These are phyloP conservation scores for Periophthalmus modestus DNA, from an alignment of 2,113 vertebrate species.

Conservation along the genomic window DNA sequence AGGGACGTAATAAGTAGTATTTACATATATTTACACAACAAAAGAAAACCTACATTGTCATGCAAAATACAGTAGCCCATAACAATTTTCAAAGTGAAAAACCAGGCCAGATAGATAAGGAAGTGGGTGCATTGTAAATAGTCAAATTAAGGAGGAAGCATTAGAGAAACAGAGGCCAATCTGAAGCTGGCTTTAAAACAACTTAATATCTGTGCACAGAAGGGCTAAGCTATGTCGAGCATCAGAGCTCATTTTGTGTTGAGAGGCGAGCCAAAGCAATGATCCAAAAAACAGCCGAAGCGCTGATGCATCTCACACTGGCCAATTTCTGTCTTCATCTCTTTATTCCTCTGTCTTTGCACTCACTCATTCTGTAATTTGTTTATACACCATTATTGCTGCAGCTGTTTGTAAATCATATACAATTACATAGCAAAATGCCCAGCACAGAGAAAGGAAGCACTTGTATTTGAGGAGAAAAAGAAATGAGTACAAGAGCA, in stretches of 20 bases:
- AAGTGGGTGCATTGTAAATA: neutral
- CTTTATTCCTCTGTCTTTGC: slow-evolving; percentile 42
- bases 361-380: slow-evolving; percentile 53
- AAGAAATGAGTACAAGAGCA: slow-evolving; percentile 13
- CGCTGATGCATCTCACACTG: slow-evolving; percentile 38
- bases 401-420: slow-evolving; percentile 75
- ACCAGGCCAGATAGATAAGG: neutral
- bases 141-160: slow-evolving; percentile 31
- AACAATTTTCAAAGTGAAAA: neutral
- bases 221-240: slow-evolving; percentile 43
- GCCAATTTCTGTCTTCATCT: slow-evolving; percentile 56
- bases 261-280: slow-evolving; percentile 51
- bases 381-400: slow-evolving; percentile 65
- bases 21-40: neutral
- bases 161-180: slow-evolving; percentile 43
- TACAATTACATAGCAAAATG: slow-evolving; percentile 69
- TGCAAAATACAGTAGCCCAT: neutral
- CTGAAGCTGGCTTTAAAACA: slow-evolving; percentile 50
- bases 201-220: slow-evolving; percentile 51
- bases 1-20: neutral
- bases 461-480: slow-evolving; percentile 46
- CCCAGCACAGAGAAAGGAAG: slow-evolving; percentile 46
- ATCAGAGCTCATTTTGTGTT: slow-evolving; percentile 44
- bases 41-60: neutral
- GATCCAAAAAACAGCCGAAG: slow-evolving; percentile 57